phyloP scores from a whole-genome alignment of 1,140 invertebrate species.

The Globodera rostochiensis region DNA sequence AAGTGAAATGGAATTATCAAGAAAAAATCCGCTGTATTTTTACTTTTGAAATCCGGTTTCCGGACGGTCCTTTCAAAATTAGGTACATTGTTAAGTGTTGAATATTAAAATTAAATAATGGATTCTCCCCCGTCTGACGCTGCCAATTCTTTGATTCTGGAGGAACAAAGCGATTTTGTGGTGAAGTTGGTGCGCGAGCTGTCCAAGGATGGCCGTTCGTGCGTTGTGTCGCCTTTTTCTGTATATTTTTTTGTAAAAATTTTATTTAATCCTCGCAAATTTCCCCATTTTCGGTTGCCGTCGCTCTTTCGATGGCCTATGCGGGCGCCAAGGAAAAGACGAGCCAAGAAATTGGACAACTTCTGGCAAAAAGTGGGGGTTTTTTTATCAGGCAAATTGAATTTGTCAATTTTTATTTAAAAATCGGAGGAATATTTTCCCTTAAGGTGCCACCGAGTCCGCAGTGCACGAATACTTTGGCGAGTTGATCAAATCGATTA shows the following conservation, averaged over 20 bases:
- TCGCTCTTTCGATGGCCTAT: slow-evolving; percentile 37
- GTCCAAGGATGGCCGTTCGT: background rate
- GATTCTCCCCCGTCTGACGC: no score
- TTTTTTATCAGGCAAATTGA: background rate
- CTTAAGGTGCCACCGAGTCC: background rate
- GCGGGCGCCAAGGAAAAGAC: slow-evolving; percentile 31
- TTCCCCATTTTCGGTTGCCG: background rate
- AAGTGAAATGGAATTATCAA: no score
- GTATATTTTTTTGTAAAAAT: no score
- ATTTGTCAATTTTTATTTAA: background rate
- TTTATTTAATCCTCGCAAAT: no score
- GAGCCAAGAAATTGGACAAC: slow-evolving; percentile 25
- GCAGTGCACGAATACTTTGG: slow-evolving; percentile 3
- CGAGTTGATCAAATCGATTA: background rate
- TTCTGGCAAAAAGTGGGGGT: slow-evolving; percentile 9
- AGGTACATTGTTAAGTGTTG: no score
- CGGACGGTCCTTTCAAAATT: no score
- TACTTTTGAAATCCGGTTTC: no score
- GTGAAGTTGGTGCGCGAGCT: slow-evolving; percentile 24
- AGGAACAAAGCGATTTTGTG: slow-evolving; percentile 30
- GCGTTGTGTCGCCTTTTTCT: slow-evolving; percentile 25
- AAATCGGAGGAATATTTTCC: background rate
- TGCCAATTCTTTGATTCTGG: background rate
- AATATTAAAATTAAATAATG: no score
- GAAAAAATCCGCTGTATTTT: no score